These are phyloP conservation scores for Nicator chloris DNA, from an alignment of 2,113 vertebrate genomes.

Conservation along the genomic window DNA sequence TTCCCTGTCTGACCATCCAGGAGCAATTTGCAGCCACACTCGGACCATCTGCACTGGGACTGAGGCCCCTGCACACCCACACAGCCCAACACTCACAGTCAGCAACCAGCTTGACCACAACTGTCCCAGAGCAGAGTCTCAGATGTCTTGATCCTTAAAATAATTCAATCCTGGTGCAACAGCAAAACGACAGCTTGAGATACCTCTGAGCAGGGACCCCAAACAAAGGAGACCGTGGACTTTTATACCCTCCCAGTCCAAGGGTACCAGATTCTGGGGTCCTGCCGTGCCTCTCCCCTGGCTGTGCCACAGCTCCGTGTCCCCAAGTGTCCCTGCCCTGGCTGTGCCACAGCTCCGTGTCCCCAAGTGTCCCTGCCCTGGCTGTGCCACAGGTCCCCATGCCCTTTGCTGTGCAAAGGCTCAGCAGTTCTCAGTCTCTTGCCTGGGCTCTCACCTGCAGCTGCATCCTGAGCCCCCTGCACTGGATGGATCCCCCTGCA, in stretches of 20 bases:
- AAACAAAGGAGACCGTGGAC: not conserved
- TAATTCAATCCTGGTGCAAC: not conserved
- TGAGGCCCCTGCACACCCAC: not conserved
- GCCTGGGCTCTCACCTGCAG: not conserved
- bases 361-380: not conserved
- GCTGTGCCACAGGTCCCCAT: not conserved
- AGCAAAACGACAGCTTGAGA: not conserved
- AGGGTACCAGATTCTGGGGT: not conserved
- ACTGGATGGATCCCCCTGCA: not conserved
- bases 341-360: not conserved
- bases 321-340: not conserved
- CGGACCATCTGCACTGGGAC: not conserved
- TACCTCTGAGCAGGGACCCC: not conserved
- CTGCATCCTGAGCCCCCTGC: not conserved
- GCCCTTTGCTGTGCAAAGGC: not conserved
- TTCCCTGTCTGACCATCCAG: not conserved
- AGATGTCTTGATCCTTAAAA: not conserved
- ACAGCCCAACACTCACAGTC: not conserved
- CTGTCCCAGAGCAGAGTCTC: not conserved
- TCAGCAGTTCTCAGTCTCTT: not conserved
- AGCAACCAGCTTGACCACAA: accelerated
- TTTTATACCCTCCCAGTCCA: not conserved
- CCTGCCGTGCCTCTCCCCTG: no score
- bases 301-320: no score
- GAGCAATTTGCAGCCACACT: not conserved